Evolutionary conservation across 2,113 vertebrate genomes (phyloP).

Genomic region (Uria lomvia): DNA sequence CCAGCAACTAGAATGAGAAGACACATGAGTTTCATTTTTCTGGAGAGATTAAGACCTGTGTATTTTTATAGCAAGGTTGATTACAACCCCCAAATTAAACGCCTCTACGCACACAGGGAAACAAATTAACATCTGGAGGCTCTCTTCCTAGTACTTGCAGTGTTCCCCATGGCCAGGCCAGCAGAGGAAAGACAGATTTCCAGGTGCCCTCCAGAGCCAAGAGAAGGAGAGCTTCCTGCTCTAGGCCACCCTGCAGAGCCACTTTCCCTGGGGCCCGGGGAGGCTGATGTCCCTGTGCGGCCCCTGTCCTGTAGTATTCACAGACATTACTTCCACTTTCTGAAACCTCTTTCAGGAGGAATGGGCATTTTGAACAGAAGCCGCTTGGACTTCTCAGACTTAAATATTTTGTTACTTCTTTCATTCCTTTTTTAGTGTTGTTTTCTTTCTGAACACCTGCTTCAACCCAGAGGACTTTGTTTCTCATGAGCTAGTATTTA

Average conservation of each 20-base stretch:
- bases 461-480: background rate
- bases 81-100: background rate
- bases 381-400: background rate
- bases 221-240: background rate
- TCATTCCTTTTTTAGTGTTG: background rate
- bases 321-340: background rate
- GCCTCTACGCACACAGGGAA: background rate
- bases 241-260: background rate
- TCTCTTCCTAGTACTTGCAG: background rate
- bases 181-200: background rate
- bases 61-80: background rate
- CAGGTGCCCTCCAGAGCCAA: background rate
- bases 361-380: background rate
- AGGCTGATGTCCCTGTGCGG: background rate
- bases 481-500: background rate
- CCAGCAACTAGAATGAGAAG: background rate
- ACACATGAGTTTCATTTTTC: background rate
- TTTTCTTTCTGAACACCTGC: background rate
- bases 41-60: background rate
- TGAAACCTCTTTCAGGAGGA: background rate
- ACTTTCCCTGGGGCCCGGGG: background rate
- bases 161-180: background rate
- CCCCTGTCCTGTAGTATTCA: background rate
- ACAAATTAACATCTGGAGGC: background rate
- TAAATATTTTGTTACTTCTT: background rate